Conservation (phyloP, 2,888 invertebrate genomes). For the Drosophila melanocephala region DNA sequence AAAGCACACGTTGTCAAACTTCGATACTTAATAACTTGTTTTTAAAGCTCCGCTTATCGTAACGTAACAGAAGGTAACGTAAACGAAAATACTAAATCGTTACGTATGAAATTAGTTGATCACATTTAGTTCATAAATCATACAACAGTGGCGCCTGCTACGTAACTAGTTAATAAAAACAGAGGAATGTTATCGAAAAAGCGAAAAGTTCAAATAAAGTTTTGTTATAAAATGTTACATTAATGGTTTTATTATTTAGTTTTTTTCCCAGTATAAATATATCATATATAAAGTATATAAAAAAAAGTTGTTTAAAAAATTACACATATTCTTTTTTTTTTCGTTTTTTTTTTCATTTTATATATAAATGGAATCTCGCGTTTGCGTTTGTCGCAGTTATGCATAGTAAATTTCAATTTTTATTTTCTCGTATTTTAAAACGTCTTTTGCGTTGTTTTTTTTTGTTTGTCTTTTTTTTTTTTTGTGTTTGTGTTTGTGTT, state of each 20-base stretch:
- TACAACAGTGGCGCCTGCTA: no score
- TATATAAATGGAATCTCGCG: constrained; percentile 46
- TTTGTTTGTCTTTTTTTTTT: constrained; percentile 49
- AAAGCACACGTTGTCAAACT: not conserved
- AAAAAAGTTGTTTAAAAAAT: constrained; percentile 78
- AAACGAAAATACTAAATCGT: not conserved
- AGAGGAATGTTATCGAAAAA: not conserved
- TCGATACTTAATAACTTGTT: not conserved
- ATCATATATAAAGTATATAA: constrained; percentile 77
- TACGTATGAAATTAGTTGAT: not conserved
- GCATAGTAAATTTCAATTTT: constrained; percentile 40
- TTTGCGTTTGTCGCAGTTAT: constrained; percentile 33
- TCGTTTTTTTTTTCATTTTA: constrained; percentile 12
- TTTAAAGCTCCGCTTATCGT: not conserved
- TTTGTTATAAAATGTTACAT: constrained; percentile 79
- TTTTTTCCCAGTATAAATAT: constrained; percentile 77
- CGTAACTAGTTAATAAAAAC: not conserved
- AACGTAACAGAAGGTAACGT: not conserved
- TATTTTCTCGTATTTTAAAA: constrained; percentile 40
- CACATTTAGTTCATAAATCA: not conserved
- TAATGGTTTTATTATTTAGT: constrained; percentile 71
- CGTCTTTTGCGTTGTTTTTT: constrained; percentile 44
- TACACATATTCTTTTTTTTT: constrained; percentile 68
- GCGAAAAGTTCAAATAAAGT: not conserved
- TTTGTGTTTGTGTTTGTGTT: constrained; percentile 45